Percentiles rank a stretch among this genome's conserved stretches.
Conservation (phyloP, 2,888 invertebrate species). For the Calliopum simillimum region DNA sequence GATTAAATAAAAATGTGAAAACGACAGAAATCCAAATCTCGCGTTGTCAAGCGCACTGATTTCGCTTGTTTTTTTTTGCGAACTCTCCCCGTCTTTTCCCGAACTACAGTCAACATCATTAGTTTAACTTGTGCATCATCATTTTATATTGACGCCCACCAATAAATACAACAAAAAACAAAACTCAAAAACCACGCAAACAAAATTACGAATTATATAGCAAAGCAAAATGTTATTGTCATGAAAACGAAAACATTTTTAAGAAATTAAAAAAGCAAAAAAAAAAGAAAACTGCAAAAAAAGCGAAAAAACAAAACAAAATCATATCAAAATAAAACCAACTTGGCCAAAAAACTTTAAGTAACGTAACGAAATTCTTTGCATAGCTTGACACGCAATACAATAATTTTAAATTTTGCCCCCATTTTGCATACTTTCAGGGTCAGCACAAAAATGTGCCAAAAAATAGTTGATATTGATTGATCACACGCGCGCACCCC, state of each 20-base stretch:
- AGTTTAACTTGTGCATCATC: background rate
- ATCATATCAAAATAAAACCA: too few species aligned
- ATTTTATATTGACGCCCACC: background rate
- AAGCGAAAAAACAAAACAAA: background rate
- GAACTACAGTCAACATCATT: too few species aligned
- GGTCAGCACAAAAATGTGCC: too few species aligned
- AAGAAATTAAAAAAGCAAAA: background rate
- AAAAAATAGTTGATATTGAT: too few species aligned
- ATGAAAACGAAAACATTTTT: too few species aligned
- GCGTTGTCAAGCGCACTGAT: conserved; percentile 16
- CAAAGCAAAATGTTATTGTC: background rate
- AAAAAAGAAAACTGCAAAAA: background rate
- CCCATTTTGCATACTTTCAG: conserved; percentile 17
- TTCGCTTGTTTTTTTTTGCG: background rate
- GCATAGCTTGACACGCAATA: too few species aligned
- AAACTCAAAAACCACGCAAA: background rate
- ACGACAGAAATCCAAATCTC: background rate
- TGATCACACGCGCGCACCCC: too few species aligned
- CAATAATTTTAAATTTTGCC: background rate
- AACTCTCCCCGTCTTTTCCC: too few species aligned
- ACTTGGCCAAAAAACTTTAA: too few species aligned
- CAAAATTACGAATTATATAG: background rate
- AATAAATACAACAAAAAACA: conserved; percentile 2
- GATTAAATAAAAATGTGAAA: background rate
- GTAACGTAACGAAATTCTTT: too few species aligned